Percentiles rank a stretch among this genome's conserved stretches.
Evolutionary conservation across 23 tunicate species (phyloP).

Genomic region (Halocynthia roretzi): DNA sequence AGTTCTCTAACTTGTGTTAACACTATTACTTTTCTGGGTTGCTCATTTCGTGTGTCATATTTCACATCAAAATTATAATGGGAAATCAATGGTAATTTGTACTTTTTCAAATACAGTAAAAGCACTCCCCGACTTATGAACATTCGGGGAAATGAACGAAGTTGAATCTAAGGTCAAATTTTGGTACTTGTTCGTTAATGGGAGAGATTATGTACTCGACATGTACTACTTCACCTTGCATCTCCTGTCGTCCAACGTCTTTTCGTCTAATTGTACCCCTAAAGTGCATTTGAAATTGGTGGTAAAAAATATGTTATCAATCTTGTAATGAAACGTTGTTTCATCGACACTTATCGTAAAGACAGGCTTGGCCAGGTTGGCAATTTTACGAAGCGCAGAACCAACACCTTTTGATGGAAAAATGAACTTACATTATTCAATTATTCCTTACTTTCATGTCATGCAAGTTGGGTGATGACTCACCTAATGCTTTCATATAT

Average conservation of each 20-base stretch:
- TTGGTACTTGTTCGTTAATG: no score
- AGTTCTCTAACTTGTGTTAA: no score
- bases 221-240: constrained; percentile 31
- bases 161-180: no score
- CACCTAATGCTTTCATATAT: constrained; percentile 75
- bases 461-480: neutral
- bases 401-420: constrained; percentile 36
- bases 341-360: constrained; percentile 37
- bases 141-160: no score
- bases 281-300: constrained; percentile 30
- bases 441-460: neutral
- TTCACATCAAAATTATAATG: no score
- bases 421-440: neutral
- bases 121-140: no score
- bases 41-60: no score
- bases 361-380: constrained; percentile 63
- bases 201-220: no score
- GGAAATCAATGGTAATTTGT: no score
- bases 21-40: no score
- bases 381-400: constrained; percentile 57
- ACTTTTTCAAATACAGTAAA: no score
- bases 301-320: constrained; percentile 42
- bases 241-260: constrained; percentile 70
- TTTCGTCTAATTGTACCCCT: constrained; percentile 66
- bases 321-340: constrained; percentile 34